phyloP scores from a whole-genome alignment of 2,888 invertebrate genomes.

The Dryococelus australis region DNA sequence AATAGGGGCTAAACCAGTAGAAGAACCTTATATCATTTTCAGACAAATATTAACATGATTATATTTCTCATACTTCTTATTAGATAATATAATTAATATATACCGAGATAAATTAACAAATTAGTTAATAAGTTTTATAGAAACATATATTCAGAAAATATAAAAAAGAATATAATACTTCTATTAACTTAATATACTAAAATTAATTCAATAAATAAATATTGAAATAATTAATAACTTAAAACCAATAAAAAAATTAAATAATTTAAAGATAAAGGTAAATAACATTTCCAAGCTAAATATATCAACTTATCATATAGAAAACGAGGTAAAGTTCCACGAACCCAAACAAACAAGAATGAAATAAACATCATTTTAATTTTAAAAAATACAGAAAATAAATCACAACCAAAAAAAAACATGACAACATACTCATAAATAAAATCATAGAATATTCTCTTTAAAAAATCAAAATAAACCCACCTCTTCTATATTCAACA shows the following conservation, averaged over 20 bases:
- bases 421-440: no score
- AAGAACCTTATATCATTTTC: conserved; percentile 68
- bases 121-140: conserved; percentile 69
- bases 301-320: no score
- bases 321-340: no score
- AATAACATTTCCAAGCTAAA: no score
- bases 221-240: no score
- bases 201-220: conserved; percentile 53
- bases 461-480: conserved; percentile 50
- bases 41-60: conserved; percentile 68
- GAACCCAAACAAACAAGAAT: no score
- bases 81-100: conserved; percentile 62
- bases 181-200: conserved; percentile 63
- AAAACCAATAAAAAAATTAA: no score
- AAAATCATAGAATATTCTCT: conserved; percentile 53
- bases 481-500: conserved; percentile 21
- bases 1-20: conserved; percentile 74
- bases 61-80: conserved; percentile 67
- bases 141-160: conserved; percentile 77
- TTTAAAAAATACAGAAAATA: no score
- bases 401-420: no score
- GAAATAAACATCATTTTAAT: no score
- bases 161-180: conserved; percentile 66
- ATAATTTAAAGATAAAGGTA: no score
- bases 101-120: conserved; percentile 62